Percentiles rank a stretch among this genome's conserved stretches.
Evolutionary conservation across 2,888 invertebrate genomes (phyloP).

Genomic region (Cryptocephalus primarius): DNA sequence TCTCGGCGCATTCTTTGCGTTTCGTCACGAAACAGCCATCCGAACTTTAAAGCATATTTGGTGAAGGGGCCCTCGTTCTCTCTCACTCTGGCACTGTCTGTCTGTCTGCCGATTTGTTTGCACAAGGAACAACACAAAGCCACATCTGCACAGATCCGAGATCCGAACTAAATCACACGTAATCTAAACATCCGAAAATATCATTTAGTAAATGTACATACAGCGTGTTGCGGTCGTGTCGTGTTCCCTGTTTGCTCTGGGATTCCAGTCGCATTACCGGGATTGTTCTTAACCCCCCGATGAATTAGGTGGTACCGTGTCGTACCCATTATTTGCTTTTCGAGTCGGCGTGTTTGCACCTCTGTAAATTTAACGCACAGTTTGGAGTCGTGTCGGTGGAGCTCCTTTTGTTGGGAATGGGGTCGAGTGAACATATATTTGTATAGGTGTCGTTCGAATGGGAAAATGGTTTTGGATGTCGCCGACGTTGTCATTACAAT

Average conservation of each 20-base stretch:
- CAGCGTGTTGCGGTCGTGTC: constrained; percentile 19
- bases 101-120: constrained; percentile 13
- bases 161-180: constrained; percentile 30
- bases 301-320: constrained; percentile 8
- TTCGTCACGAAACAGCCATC: too few relatives aligned
- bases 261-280: constrained; percentile 20
- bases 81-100: background rate
- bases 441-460: constrained; percentile 5
- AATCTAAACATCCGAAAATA: constrained; percentile 25
- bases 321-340: constrained; percentile 9
- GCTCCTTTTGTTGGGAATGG: constrained; percentile 6
- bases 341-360: constrained; percentile 11
- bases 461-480: background rate
- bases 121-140: constrained; percentile 22
- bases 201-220: constrained; percentile 15
- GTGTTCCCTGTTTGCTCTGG: constrained; percentile 19
- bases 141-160: constrained; percentile 31
- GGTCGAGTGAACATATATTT: constrained; percentile 6
- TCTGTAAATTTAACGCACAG: constrained; percentile 14
- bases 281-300: constrained; percentile 16
- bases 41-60: too few relatives aligned
- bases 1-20: too few relatives aligned
- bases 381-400: constrained; percentile 7
- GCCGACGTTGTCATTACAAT: background rate
- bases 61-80: background rate